Base-by-base conservation (phyloP, 53 echinoderm and acorn worm genomes). In the Zoroaster sp. region DNA sequence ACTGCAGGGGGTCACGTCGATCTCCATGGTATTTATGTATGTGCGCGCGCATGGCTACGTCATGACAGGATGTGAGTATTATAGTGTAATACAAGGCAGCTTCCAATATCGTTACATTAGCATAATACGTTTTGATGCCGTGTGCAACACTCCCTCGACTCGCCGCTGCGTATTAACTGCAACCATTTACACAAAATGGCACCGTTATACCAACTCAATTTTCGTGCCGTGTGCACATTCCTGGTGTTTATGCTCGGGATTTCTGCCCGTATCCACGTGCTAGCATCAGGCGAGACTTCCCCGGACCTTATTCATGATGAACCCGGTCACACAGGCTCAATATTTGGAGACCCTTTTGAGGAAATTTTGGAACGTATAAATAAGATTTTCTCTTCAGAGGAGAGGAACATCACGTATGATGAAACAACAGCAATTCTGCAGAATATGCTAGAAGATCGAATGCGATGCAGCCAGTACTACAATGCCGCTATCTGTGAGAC, bases 191-290 rank as follows among this genome's bases (percentile, higher is more conserved):
- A 35, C 31, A 83, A 83, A 35, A 83, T 83, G 83, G 83, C 83
- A 10, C 17, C 83, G 45, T n/a, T 33, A 37, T 11, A 35, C 35
- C 1, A 7, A 5, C 15, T 32, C 1, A 28, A 71, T 70, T 85
- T 85, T 85, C 71, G 85, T 85, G 85, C 85, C 85, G 85, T 85
- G 85, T 85, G 85, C 85, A 85, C 71, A 39, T 20, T 85, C 46
- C 45, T 67, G 17, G 40, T 71, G 70, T 12, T 49, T 12, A 12
- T 51, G 49, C 70, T 69, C 49, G 15, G 51, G 49, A 52, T 52
- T 35, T 71, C 49, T 10, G 6, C 18, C 49, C 71, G 49, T 15
- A 33, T 70, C 38, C 85, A 71, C 52, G 85, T 46, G 85, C 70
- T 66, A 0, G 85, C 25, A 44, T 5, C 42, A 30, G 68, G 42